Base-by-base conservation (phyloP, 2,888 invertebrate species). In the Mesorhabditis spiculigera region DNA sequence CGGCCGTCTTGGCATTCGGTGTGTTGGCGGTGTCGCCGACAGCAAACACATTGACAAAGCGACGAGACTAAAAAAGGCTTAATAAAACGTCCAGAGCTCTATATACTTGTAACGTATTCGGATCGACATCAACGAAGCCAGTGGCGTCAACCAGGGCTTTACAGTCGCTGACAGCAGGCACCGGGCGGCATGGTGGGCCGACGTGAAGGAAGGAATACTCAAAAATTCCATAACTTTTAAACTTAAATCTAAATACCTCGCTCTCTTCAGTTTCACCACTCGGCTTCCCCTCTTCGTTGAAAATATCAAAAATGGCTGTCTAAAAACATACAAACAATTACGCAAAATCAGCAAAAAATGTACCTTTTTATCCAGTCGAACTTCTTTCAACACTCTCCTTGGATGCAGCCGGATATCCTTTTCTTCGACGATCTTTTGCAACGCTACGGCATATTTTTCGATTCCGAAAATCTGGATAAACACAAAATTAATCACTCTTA, bases 1-100 rank as follows among this genome's bases (percentile, higher is more conserved):
- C 97, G 62, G 93, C 95, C 4, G 98, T 97, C 88, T 96, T 98
- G 4, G 95, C 93, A 82, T 95, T 98, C 0, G 97, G 96, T 28
- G 93, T 90, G 83, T 90, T 92, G 0, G 91, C 91, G 84, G 95
- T 95, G 87, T 98, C 98, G 0, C 97, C 98, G 44, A 97, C 90
- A 2, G 93, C 94, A 87, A 93, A 98, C 63, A 98, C 90, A 87
- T 97, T 97, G 4, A 89, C 87, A 87, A 91, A 94, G 76, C 89
- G 90, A 0, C 87, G 88, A 86, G 95, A 95, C 81, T 92, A 93
- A 74, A 98, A 87, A 0, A 58, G 43, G 41, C 6, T 63, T 4
- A 41, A 42, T 5, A 42, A 65, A 43, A 10, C 45, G 43, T 43
- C 42, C 10, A 63, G 45, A 28, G 4, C 8, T 44, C 42, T 43